These are phyloP conservation scores for Apogon talboti DNA, from an alignment of 2,797 vertebrate genomes.

Conservation along the genomic window DNA sequence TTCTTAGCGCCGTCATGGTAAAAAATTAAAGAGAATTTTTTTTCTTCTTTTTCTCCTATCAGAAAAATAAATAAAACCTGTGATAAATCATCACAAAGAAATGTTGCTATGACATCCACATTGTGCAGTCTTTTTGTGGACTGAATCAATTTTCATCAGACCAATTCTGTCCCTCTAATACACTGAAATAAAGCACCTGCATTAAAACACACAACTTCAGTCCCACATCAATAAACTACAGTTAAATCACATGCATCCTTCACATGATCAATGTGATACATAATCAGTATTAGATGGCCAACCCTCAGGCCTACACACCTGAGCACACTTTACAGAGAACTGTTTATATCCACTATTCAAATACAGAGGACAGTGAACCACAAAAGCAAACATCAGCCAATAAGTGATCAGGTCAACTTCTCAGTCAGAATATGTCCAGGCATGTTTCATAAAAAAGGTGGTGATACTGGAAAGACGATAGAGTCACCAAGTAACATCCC, in stretches of 20 bases:
- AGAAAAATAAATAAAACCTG: too few relatives aligned
- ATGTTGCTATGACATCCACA: not conserved
- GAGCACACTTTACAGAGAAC: slow-evolving; percentile 12
- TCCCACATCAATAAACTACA: not conserved
- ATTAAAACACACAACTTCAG: not conserved
- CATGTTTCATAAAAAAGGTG: slow-evolving; percentile 36
- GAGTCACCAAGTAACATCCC: slow-evolving; percentile 13
- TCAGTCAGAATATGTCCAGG: slow-evolving; percentile 39
- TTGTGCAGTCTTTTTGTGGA: too few relatives aligned
- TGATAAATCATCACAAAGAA: not conserved
- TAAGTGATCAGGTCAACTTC: slow-evolving; percentile 30
- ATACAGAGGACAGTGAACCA: slow-evolving; percentile 9
- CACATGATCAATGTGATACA: not conserved
- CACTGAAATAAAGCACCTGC: not conserved
- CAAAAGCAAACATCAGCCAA: slow-evolving; percentile 41
- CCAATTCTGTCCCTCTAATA: not conserved
- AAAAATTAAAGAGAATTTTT: not conserved
- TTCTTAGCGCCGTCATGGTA: not conserved
- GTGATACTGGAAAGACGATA: slow-evolving; percentile 16
- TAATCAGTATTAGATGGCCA: not conserved
- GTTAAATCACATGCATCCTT: not conserved
- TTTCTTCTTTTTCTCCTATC: too few relatives aligned
- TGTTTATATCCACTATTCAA: slow-evolving; percentile 53
- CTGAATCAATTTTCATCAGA: too few relatives aligned
- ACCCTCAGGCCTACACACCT: slow-evolving; percentile 24